These are phyloP conservation scores for Megatriorchis doriae DNA, from an alignment of 2,113 vertebrate genomes.

Conservation along the genomic window DNA sequence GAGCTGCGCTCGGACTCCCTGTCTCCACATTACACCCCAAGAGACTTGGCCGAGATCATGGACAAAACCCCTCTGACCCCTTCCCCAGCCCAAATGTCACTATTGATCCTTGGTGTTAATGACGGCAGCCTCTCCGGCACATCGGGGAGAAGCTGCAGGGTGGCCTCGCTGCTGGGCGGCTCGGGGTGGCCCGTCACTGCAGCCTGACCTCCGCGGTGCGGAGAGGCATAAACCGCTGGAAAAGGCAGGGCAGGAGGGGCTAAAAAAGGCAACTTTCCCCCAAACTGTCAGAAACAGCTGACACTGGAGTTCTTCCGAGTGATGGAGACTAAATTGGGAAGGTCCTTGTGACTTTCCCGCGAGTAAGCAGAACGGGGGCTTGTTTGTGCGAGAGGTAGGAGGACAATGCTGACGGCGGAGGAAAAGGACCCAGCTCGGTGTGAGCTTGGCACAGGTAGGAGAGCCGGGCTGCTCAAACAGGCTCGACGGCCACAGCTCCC, in stretches of 20 bases:
- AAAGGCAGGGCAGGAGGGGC: not conserved
- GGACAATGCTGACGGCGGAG: slow-evolving; percentile 70
- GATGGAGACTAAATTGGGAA: slow-evolving; percentile 72
- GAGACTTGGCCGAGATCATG: fast-evolving
- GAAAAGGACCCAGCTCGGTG: slow-evolving; percentile 53
- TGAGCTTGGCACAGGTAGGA: not conserved
- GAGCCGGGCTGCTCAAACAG: not conserved
- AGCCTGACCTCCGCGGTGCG: fast-evolving
- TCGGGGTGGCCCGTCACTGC: fast-evolving
- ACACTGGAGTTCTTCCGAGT: slow-evolving; percentile 52
- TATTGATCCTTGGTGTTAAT: fast-evolving
- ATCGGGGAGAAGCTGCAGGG: fast-evolving
- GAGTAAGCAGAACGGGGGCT: slow-evolving; percentile 67
- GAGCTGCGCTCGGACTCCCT: fast-evolving
- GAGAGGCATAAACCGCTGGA: not conserved
- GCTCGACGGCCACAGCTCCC: not conserved
- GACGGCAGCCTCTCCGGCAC: fast-evolving
- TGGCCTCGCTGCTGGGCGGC: not conserved
- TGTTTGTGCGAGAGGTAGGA: slow-evolving; percentile 42
- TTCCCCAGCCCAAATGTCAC: fast-evolving
- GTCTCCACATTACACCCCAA: fast-evolving
- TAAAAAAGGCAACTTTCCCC: slow-evolving; percentile 54
- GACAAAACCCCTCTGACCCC: fast-evolving
- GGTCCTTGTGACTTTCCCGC: slow-evolving; percentile 70
- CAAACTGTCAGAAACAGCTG: slow-evolving; percentile 65